Base-by-base conservation (phyloP, 2,113 vertebrate species). In the Daubentonia madagascariensis region DNA sequence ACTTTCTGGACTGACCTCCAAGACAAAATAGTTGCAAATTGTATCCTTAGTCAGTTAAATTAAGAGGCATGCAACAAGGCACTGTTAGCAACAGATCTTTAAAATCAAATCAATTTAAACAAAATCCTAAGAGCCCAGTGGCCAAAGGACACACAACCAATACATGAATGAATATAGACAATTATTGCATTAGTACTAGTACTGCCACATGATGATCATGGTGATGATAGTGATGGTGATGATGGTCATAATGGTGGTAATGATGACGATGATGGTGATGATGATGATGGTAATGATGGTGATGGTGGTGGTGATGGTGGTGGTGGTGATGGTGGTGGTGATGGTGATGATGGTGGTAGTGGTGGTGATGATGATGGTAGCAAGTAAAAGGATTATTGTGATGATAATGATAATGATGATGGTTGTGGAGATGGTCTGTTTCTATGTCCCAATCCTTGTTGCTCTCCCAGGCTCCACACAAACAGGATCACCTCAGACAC, bases 81-180 rank as follows among this genome's bases (percentile, higher is more conserved):
- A 35, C 67, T 8, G 8, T 67, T 37, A 54, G 5, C 1, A 50
- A 8, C 52, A 35, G 22, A 35, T 79, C 37, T 61, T 94, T 40
- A 52, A 73, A 35, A 67, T 30, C 7, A 67, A 18, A 35, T 35
- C 12, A 35, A 1, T 70, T 16, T 80, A 54, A 79, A 37, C 0
- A 22, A 40, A 54, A 16, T 1, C 2, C 5, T 50, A 9, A 48
- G 4, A 54, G 8, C 32, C 11, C 17, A 30, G 14, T 43, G 45
- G 3, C 10, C 37, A 28, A 18, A 22, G 23, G 35, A 6, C 4
- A 16, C 2, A 8, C 1, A 17, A 28, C 11, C 6, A 3, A 8
- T 11, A 14, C 32, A 16, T 73, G 32, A 72, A 11, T 40, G 52
- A 52, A 23, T 28, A 59, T 40, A 81, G 8, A 32, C 14, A 48